phyloP scores from a whole-genome alignment of 2,113 vertebrate species.

The Speoplatyrhinus poulsoni region DNA sequence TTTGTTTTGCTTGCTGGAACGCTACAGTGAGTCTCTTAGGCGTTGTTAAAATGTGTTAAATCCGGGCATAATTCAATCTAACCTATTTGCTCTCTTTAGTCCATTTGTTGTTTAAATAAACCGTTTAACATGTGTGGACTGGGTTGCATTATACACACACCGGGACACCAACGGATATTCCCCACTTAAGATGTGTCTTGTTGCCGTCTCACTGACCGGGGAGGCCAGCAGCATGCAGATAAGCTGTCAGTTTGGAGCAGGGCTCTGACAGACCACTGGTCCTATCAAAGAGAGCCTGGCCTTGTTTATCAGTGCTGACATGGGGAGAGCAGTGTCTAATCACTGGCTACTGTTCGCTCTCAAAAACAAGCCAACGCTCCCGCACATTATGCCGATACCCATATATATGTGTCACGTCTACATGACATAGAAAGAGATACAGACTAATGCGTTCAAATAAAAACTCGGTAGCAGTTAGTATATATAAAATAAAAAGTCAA shows the following conservation, averaged over 20 bases:
- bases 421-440: neutral
- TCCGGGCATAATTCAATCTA: no score
- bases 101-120: no score
- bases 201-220: slow-evolving; percentile 45
- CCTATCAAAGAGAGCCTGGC: slow-evolving; percentile 71
- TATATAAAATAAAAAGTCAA: neutral
- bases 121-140: no score
- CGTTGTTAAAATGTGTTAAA: no score
- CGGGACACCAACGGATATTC: neutral
- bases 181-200: slow-evolving; percentile 34
- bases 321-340: slow-evolving; percentile 64
- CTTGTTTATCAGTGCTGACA: slow-evolving; percentile 80
- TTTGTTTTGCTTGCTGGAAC: neutral
- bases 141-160: no score
- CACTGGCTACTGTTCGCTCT: slow-evolving; percentile 63
- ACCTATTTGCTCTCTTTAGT: no score
- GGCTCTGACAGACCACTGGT: slow-evolving; percentile 75
- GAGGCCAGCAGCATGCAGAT: slow-evolving; percentile 67
- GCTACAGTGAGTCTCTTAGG: neutral
- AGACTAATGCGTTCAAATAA: neutral
- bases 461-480: neutral
- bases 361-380: slow-evolving; percentile 44
- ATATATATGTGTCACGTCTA: neutral
- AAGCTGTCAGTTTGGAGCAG: slow-evolving; percentile 68
- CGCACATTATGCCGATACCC: slow-evolving; percentile 17